phyloP scores from a whole-genome alignment of 2,797 vertebrate species.

The Melanotaenia maccullochi region DNA sequence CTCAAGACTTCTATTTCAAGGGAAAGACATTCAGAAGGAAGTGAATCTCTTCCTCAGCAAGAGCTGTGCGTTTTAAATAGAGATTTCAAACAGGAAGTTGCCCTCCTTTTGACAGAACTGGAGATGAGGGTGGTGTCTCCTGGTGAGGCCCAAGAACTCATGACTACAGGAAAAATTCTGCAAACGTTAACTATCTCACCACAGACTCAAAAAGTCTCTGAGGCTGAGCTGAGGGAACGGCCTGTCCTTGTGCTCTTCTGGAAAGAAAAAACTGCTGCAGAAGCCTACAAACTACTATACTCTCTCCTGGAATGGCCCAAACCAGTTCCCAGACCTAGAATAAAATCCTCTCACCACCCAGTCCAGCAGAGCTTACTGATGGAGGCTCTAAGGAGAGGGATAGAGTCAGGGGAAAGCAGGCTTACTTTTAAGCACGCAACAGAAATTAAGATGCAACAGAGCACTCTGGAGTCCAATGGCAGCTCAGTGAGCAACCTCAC shows the following conservation, averaged over 20 bases:
- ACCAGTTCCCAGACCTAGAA: constrained; percentile 60
- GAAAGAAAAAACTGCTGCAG: constrained; percentile 30
- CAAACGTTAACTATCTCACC: constrained; percentile 50
- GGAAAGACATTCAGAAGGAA: constrained; percentile 7
- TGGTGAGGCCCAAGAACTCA: constrained; percentile 41
- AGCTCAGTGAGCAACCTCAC: not conserved
- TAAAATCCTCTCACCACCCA: constrained; percentile 26
- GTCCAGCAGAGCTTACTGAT: constrained; percentile 47
- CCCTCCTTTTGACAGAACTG: constrained; percentile 57
- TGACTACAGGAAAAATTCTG: constrained; percentile 30
- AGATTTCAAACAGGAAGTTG: constrained; percentile 31
- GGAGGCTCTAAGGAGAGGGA: constrained; percentile 66
- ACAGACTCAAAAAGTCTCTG: constrained; percentile 31
- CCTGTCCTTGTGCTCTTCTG: constrained; percentile 41
- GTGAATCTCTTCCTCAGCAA: constrained; percentile 23
- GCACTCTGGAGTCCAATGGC: not conserved
- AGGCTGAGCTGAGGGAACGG: constrained; percentile 43
- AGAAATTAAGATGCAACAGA: constrained; percentile 13
- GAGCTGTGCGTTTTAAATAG: constrained; percentile 32
- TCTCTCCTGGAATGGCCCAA: constrained; percentile 41
- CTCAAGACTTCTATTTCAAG: constrained; percentile 4
- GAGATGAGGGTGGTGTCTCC: constrained; percentile 54
- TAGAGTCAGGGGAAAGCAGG: constrained; percentile 60
- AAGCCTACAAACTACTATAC: constrained; percentile 56
- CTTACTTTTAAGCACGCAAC: constrained; percentile 46